Percentiles rank a stretch among this genome's conserved stretches.
These are phyloP conservation scores for Coenonympha arcania DNA, from an alignment of 2,888 invertebrate genomes.

Conservation along the genomic window DNA sequence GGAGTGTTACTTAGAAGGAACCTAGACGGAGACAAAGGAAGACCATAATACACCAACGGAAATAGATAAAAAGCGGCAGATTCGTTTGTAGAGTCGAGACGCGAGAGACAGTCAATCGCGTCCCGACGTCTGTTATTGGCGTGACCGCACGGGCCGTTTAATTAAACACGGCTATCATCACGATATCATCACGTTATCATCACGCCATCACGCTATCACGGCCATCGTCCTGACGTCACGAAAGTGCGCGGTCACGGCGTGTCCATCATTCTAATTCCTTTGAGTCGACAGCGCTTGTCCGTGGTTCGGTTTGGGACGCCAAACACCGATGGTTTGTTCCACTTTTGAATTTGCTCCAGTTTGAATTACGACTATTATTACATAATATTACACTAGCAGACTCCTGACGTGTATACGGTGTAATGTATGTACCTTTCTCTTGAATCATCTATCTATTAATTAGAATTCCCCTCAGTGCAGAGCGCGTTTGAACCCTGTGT, in stretches of 20 bases:
- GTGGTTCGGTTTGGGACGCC: conserved; percentile 47
- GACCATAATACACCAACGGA: no score
- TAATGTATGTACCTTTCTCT: no score
- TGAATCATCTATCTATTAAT: no score
- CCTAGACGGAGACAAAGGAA: no score
- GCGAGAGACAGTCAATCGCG: no score
- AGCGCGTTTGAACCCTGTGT: no score
- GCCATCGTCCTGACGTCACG: conserved; percentile 18
- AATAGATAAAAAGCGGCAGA: conserved; percentile 3
- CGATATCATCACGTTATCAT: conserved; percentile 11
- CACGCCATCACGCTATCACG: neutral
- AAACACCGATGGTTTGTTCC: conserved; percentile 46
- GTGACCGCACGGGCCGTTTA: conserved; percentile 12
- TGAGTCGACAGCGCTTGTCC: conserved; percentile 63
- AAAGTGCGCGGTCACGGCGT: conserved; percentile 45
- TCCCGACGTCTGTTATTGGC: conserved; percentile 3
- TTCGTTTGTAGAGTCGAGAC: conserved; percentile 5
- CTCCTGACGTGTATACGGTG: no score
- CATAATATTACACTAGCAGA: neutral
- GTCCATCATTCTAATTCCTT: conserved; percentile 66
- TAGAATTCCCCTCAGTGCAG: no score
- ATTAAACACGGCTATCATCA: conserved; percentile 18
- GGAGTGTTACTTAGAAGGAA: no score
- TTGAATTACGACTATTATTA: neutral
- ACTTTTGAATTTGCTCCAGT: neutral